phyloP scores from a whole-genome alignment of 2,888 invertebrate genomes.

The Ctenicera cuprea region DNA sequence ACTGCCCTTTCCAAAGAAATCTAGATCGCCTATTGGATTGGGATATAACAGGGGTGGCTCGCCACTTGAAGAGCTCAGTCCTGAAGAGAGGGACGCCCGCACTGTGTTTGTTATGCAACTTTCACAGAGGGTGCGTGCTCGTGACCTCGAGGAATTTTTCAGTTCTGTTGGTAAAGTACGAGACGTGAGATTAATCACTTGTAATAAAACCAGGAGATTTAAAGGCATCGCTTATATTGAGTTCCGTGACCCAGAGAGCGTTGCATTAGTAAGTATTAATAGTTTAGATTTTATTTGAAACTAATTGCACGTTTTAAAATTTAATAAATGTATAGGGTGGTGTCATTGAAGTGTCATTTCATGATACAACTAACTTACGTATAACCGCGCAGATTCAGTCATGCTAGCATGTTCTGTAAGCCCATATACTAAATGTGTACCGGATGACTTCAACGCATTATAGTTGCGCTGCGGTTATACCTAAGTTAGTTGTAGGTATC shows the following conservation, averaged over 20 bases:
- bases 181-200: constrained; percentile 98
- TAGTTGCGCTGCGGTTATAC: no score
- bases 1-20: constrained; percentile 64
- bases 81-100: constrained; percentile 98
- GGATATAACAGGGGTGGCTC: constrained; percentile 70
- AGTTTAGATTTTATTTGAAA: no score
- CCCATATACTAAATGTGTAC: no score
- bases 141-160: constrained; percentile 98
- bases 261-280: constrained; percentile 84
- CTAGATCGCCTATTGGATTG: constrained; percentile 67
- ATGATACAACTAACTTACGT: no score
- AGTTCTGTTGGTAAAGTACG: constrained; percentile 98
- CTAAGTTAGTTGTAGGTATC: no score
- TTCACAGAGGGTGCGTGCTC: constrained; percentile 93
- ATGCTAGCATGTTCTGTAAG: no score
- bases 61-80: constrained; percentile 85
- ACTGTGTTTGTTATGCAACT: constrained; percentile 99
- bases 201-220: constrained; percentile 98
- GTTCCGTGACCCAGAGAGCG: constrained; percentile 98
- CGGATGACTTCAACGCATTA: no score
- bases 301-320: no score
- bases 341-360: no score
- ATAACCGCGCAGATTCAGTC: no score
- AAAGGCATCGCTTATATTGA: constrained; percentile 99
- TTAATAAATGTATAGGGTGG: no score